These are phyloP conservation scores for Cromileptes altivelis DNA, from an alignment of 2,113 vertebrate genomes.

Conservation along the genomic window DNA sequence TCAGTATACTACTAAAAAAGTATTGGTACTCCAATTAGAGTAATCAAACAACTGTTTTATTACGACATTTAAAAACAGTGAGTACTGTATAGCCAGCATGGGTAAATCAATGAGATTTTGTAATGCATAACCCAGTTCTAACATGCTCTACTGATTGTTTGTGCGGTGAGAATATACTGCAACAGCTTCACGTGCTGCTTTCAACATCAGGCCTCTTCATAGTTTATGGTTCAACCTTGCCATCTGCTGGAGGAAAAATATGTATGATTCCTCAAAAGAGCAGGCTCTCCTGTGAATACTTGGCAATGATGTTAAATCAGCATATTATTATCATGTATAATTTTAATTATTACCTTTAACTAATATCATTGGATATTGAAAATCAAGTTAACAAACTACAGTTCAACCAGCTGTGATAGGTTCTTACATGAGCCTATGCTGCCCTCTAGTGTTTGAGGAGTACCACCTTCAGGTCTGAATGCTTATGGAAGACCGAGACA, in stretches of 20 bases:
- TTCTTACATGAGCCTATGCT: not conserved
- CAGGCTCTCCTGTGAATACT: not conserved
- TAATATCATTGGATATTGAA: not conserved
- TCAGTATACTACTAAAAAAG: not conserved
- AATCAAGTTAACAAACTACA: not conserved
- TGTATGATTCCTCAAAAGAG: not conserved
- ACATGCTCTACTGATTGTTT: not conserved
- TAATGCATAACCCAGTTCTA: not conserved
- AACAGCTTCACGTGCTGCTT: not conserved
- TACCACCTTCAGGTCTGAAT: rapidly evolving
- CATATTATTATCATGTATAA: not conserved
- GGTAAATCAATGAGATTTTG: not conserved
- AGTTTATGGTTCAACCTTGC: slow-evolving; percentile 14
- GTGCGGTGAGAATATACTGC: not conserved
- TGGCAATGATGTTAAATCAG: not conserved
- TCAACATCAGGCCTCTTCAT: not conserved
- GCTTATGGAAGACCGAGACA: not conserved
- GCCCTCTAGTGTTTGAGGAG: slow-evolving; percentile 63
- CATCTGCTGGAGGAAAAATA: slow-evolving; percentile 39
- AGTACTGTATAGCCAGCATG: not conserved
- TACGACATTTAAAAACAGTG: not conserved
- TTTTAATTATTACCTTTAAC: not conserved
- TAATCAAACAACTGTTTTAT: not conserved
- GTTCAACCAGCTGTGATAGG: not conserved
- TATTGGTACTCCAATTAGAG: too few relatives aligned